Evolutionary conservation across 2,888 invertebrate genomes (phyloP), one percentile per base, ranked within the genome.

Genomic region (Platynereis dumerilii): DNA sequence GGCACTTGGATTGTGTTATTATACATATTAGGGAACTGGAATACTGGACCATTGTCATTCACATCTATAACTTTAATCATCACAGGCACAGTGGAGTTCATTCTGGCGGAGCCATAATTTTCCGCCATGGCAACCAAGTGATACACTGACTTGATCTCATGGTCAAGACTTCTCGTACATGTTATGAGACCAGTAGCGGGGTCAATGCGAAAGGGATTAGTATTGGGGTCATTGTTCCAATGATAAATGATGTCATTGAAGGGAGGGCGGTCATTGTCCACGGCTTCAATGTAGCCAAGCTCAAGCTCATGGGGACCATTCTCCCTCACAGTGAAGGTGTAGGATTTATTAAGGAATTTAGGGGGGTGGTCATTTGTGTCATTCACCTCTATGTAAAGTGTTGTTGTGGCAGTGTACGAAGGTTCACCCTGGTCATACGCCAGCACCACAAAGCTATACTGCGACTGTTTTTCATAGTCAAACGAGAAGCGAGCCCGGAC

Each of bases 341-440:
- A 62, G 27, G 26, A 39, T 20, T 26, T 29, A 26, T 67, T 52
- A 2, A 54, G 20, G 45, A 73, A 70, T 5, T 34, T 56, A 15
- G 73, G 73, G 12, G 53, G 42, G 22, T 70, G 66, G 55, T 73
- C 73, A 57, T 73, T 73, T 24, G 64, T 60, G 48, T 73, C 71
- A 22, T 26, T 26, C 42, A 73, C 58, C 12, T 42, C 55, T 20
- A 73, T 60, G 22, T 48, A 28, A 22, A 72, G 64, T 42, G 45
- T 58, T 17, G 67, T 29, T 20, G 64, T 65, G 44, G 68, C 65
- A 28, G 66, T 66, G 42, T 58, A 45, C 28, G 15, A 62, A 53
- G 17, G 24, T 15, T 15, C 44, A 27, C 71, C 72, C 20, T 53
- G 55, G 56, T 72, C 72, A 39, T 39, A 42, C 17, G 70, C 72